Conservation (phyloP, 2,888 invertebrate genomes). For the Cosmopolites sordidus region DNA sequence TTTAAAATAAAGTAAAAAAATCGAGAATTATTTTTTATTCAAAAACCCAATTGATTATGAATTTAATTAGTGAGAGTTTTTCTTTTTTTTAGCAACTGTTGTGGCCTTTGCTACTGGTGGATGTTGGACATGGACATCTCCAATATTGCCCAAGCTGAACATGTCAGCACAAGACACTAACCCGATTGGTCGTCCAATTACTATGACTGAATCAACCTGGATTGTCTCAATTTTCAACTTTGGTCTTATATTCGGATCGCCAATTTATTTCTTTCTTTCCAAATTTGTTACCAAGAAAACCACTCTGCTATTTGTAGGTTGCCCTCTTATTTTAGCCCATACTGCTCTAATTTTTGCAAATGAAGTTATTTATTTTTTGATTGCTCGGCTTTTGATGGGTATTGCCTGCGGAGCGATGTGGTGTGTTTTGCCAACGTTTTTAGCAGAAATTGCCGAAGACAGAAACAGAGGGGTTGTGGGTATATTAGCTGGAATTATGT, state of each 20-base stretch:
- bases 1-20: no score
- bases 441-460: slow-evolving; percentile 78
- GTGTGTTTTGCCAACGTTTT: slow-evolving; percentile 74
- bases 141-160: slow-evolving; percentile 22
- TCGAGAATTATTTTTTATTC: no score
- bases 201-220: slow-evolving; percentile 11
- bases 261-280: slow-evolving; percentile 17
- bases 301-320: slow-evolving; percentile 17
- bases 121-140: slow-evolving; percentile 21
- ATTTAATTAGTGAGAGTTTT: neutral
- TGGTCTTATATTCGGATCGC: slow-evolving; percentile 24
- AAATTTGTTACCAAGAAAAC: slow-evolving; percentile 25
- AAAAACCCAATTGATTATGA: no score
- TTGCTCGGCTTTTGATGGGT: slow-evolving; percentile 58
- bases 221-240: slow-evolving; percentile 18
- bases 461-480: slow-evolving; percentile 68
- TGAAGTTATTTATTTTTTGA: slow-evolving; percentile 42
- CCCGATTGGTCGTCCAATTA: slow-evolving; percentile 16
- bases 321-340: slow-evolving; percentile 26
- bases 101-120: slow-evolving; percentile 17
- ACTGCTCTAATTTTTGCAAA: slow-evolving; percentile 47
- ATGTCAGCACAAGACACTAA: slow-evolving; percentile 2
- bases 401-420: slow-evolving; percentile 63
- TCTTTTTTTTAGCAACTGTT: slow-evolving; percentile 19
- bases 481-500: slow-evolving; percentile 43